Base-by-base conservation (phyloP, 2,113 vertebrate species). In the Malaclemys terrapin region DNA sequence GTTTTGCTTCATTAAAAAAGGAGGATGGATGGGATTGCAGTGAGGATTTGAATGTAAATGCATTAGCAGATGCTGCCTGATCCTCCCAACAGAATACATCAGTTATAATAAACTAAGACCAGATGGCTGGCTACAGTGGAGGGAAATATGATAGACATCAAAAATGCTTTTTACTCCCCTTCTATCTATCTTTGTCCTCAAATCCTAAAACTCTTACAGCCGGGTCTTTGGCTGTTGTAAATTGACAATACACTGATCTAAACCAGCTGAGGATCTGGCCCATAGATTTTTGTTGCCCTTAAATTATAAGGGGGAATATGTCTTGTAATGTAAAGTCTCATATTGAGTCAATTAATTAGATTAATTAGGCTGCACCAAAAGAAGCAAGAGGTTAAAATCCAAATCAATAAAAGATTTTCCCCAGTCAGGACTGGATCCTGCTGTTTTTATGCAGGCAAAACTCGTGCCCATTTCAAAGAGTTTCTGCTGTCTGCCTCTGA, bases 101-200 rank as follows among this genome's bases (percentile, higher is more conserved):
- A 88, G 95, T 97, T 97, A 96, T 96, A 97, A 97, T 97, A 96
- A 97, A 97, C 90, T 95, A 79, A 0, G 94, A 97, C 90, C 97
- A 98, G 97, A 97, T 98, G 97, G 96, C 84, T 97, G 88, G 72
- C 35, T 84, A 76, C 89, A 89, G 87, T 1, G 0, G 82, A 94
- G 89, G 93, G 42, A 91, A 88, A 95, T 87, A 95, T 75, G 90
- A 92, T 86, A 95, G 3, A 25, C 90, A 91, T 94, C 78, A 87
- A 94, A 49, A 90, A 87, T 27, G 75, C 83, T 83, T 93, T 90
- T n/a, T 1, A 3, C 45, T 93, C 62, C 49, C 75, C 52, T 78
- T 45, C 27, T 83, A 72, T 75, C 84, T 79, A 90, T 75, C 80
- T 69, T 88, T 29, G 27, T 92, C 89, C 93, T 94, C 92, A 56